A percentile compares a stretch with the other conserved stretches of the same genome.
These are phyloP conservation scores for Xiphophorus maculatus DNA, from an alignment of 2,113 vertebrate genomes.

Conservation along the genomic window DNA sequence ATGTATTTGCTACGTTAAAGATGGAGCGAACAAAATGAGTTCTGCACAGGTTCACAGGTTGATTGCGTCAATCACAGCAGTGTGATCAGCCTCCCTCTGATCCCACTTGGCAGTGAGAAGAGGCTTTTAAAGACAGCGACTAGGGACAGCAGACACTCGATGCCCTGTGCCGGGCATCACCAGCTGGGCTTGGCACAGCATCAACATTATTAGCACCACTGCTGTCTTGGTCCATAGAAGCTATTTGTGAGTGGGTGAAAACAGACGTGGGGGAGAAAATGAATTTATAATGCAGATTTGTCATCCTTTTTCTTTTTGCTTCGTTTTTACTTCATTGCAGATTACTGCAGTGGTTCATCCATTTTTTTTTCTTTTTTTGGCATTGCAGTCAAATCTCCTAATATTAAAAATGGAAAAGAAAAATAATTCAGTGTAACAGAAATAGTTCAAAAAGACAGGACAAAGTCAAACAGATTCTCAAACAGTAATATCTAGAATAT, in stretches of 20 bases:
- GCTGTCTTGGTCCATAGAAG: conserved; percentile 65
- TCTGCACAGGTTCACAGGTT: conserved; percentile 50
- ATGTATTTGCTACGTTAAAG: conserved; percentile 14
- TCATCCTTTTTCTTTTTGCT: conserved; percentile 17
- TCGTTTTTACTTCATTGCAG: conserved; percentile 23
- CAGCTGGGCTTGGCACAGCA: conserved; percentile 77
- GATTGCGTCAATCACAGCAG: conserved; percentile 54
- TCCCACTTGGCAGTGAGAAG: conserved; percentile 66
- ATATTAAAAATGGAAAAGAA: not conserved
- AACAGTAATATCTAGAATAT: not conserved
- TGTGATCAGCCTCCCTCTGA: conserved; percentile 65
- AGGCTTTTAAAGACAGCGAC: conserved; percentile 73
- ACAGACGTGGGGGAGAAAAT: conserved; percentile 35
- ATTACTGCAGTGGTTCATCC: conserved; percentile 19
- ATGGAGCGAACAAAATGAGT: conserved; percentile 25
- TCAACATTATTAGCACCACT: conserved; percentile 75
- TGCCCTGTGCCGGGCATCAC: conserved; percentile 76
- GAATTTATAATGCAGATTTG: conserved; percentile 32
- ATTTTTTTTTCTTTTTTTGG: not conserved
- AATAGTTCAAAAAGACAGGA: conserved; percentile 5
- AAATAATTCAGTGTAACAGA: not conserved
- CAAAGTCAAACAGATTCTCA: not conserved
- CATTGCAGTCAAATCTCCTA: not conserved
- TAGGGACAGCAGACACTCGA: conserved; percentile 77
- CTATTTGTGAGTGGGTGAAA: conserved; percentile 52